Percentiles rank a stretch among this genome's conserved stretches.
These are phyloP conservation scores for Syngnathus typhle DNA, from an alignment of 2,113 vertebrate genomes.

Conservation along the genomic window DNA sequence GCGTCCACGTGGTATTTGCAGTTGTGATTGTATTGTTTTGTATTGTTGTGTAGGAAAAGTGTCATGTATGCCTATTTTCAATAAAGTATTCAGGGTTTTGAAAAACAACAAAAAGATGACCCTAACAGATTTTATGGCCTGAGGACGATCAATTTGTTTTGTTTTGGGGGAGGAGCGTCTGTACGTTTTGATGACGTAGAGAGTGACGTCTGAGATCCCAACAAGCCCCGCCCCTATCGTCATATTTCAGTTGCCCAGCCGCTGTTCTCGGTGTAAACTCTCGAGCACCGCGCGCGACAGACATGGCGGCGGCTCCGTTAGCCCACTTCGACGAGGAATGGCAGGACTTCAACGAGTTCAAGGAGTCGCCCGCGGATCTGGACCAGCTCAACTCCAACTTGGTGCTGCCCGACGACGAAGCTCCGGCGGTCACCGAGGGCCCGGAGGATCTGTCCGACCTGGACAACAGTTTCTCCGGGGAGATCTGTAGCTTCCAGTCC, in stretches of 20 bases:
- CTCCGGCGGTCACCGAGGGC: conserved; percentile 19
- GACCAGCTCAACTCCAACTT: conserved; percentile 72
- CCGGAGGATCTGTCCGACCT: conserved; percentile 69
- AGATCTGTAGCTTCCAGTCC: conserved; percentile 73
- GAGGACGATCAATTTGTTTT: neutral
- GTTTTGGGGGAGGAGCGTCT: conserved; percentile 12
- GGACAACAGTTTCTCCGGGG: conserved; percentile 74
- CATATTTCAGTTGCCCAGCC: conserved; percentile 4
- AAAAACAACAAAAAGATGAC: conserved; percentile 21
- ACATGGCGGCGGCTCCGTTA: conserved; percentile 79
- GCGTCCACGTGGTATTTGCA: conserved; percentile 62
- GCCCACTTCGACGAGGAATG: conserved; percentile 90
- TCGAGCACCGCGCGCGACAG: conserved; percentile 35
- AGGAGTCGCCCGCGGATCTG: conserved; percentile 55
- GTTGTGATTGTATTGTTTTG: conserved; percentile 80
- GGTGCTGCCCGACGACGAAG: conserved; percentile 20
- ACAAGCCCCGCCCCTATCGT: neutral
- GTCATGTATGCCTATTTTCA: conserved; percentile 80
- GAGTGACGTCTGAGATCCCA: accelerated
- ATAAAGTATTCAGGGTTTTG: conserved; percentile 80
- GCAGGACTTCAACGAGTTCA: conserved; percentile 96
- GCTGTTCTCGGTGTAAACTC: neutral
- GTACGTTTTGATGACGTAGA: neutral
- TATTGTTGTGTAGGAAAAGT: conserved; percentile 76
- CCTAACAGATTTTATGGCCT: conserved; percentile 43